Evolutionary conservation across 2,113 vertebrate genomes (phyloP).

Genomic region (Daphoenositta chrysoptera): DNA sequence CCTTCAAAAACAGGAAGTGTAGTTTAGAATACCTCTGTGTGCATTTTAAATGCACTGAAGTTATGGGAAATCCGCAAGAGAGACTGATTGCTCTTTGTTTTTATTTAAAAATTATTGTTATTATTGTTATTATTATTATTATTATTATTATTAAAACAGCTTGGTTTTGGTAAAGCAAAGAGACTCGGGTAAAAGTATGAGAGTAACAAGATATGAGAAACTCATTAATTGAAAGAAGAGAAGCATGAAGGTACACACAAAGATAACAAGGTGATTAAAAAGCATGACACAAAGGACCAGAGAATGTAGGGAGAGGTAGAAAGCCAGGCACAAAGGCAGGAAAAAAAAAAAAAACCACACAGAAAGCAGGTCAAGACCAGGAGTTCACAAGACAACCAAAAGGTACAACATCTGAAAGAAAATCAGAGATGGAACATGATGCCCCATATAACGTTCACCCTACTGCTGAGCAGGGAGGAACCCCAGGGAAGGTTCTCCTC

Average conservation of each 20-base stretch:
- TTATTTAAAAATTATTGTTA: not conserved
- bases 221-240: not conserved
- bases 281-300: not conserved
- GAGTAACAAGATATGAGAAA: not conserved
- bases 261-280: not conserved
- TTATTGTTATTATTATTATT: not conserved
- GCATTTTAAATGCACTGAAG: not conserved
- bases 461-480: not conserved
- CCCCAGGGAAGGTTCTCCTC: not conserved
- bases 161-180: not conserved
- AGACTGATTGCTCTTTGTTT: not conserved
- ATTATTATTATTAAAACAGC: not conserved
- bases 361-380: not conserved
- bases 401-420: not conserved
- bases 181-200: accelerated
- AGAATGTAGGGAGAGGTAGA: not conserved
- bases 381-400: not conserved
- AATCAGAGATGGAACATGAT: not conserved
- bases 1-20: not conserved
- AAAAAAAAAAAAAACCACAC: not conserved
- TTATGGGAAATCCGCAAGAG: not conserved
- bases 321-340: not conserved
- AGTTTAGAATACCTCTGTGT: not conserved
- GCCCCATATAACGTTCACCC: not conserved
- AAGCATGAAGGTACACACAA: not conserved